Conservation (phyloP, 2,888 invertebrate species). For the Leptopilina myrica region DNA sequence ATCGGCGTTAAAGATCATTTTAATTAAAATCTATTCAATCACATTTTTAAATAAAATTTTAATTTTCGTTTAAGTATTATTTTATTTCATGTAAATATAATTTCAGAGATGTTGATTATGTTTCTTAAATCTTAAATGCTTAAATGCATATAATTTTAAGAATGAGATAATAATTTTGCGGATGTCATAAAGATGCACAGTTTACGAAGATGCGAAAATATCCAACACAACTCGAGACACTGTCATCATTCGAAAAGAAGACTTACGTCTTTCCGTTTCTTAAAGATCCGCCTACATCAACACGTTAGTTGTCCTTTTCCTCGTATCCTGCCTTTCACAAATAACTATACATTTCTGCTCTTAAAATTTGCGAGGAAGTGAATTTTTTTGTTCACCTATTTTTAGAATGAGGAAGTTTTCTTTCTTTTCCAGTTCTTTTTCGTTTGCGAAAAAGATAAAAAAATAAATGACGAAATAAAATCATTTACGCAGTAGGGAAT, state of each 20-base stretch:
- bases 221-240: conserved; percentile 31
- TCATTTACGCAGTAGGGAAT: no score
- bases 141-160: conserved; percentile 14
- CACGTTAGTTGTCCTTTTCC: conserved; percentile 59
- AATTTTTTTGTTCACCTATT: conserved; percentile 64
- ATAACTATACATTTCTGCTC: conserved; percentile 57
- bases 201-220: conserved; percentile 37
- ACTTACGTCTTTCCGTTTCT: conserved; percentile 41
- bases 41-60: not conserved
- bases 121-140: not conserved
- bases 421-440: conserved; percentile 26
- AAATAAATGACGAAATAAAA: no score
- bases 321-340: conserved; percentile 54
- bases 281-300: conserved; percentile 56
- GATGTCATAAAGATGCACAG: conserved; percentile 30
- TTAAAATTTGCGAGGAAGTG: conserved; percentile 59
- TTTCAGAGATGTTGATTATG: not conserved
- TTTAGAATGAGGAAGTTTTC: conserved; percentile 70
- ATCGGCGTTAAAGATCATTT: no score
- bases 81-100: not conserved
- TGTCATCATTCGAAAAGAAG: conserved; percentile 22
- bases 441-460: no score
- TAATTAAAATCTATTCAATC: no score
- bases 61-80: not conserved
- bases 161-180: conserved; percentile 31